These are phyloP conservation scores for Tachystola acroxantha DNA, from an alignment of 2,888 invertebrate genomes.

Conservation along the genomic window DNA sequence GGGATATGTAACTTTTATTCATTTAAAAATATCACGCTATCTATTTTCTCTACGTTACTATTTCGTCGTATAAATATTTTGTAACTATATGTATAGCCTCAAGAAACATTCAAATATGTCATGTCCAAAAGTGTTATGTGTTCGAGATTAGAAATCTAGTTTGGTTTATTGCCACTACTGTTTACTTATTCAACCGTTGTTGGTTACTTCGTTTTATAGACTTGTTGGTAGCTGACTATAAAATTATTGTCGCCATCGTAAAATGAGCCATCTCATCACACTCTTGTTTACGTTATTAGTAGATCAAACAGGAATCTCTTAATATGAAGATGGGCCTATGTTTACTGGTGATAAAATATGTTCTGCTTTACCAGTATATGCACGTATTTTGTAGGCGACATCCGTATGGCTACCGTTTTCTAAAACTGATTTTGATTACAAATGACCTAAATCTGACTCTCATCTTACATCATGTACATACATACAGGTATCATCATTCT, in stretches of 20 bases:
- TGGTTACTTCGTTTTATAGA: conserved; percentile 51
- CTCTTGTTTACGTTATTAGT: background rate
- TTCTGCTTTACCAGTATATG: conserved; percentile 42
- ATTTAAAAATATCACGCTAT: too few relatives aligned
- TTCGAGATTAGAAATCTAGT: conserved; percentile 12
- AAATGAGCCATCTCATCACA: conserved; percentile 7
- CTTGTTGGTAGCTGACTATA: conserved; percentile 39
- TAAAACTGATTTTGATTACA: conserved; percentile 59
- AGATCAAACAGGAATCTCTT: background rate
- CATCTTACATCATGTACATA: too few relatives aligned
- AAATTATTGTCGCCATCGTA: conserved; percentile 30
- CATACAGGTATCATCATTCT: too few relatives aligned
- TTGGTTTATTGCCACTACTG: conserved; percentile 25
- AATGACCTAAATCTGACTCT: conserved; percentile 42
- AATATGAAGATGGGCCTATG: conserved; percentile 22
- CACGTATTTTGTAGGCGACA: conserved; percentile 63
- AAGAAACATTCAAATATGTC: too few relatives aligned
- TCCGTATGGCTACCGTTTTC: conserved; percentile 63
- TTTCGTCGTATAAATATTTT: too few relatives aligned
- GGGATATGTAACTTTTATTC: too few relatives aligned
- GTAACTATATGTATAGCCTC: too few relatives aligned
- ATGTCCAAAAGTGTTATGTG: conserved; percentile 8
- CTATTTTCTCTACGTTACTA: too few relatives aligned
- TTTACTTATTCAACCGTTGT: conserved; percentile 45
- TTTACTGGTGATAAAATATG: conserved; percentile 31